Base-by-base conservation (phyloP, 1,140 invertebrate genomes). In the Drosophila tsacasi region DNA sequence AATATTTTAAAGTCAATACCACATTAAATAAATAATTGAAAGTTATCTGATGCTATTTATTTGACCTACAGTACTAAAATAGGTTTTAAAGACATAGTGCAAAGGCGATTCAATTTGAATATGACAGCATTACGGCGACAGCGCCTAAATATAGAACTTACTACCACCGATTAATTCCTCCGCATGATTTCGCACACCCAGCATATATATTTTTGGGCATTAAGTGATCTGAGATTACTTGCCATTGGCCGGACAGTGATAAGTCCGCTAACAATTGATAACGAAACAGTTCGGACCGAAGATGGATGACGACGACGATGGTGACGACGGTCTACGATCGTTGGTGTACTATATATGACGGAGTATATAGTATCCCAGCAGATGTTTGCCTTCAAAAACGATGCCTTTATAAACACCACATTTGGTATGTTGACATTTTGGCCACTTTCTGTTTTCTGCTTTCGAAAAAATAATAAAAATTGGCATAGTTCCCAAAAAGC, bases 51-150 rank as follows among this genome's bases (percentile, higher is more conserved):
- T 8, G 40, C 57, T 21, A 42, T 2, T 13, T 30, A 17, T 9
- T 30, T 13, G 2, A 59, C 52, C 25, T 8, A 1, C 23, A 40
- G 9, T 37, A 19, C 63, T 8, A 75, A 81, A 75, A 75, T 78
- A 83, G 84, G 80, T 87, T 78, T 83, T 79, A 83, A 68, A 84
- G 72, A 77, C 9, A n/a, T 66, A 55, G 35, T 52, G 73, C 37
- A n/a, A 59, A 76, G 21, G 35, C 27, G 27, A 25, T 44, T 46
- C 46, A 35, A 73, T 73, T 74, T 73, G 46, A 72, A 73, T 74
- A 37, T 61, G 55, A 74, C 68, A 61, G 66, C 67, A 74, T 73
- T 39, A 73, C 55, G 23, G 17, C 3, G 13, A n/a, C 46, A 15
- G 19, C 3, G 10, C 12, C 30, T 42, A 74, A 42, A 42, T 73